phyloP scores from a whole-genome alignment of 2,888 invertebrate genomes.

The Thymelicus acteon region DNA sequence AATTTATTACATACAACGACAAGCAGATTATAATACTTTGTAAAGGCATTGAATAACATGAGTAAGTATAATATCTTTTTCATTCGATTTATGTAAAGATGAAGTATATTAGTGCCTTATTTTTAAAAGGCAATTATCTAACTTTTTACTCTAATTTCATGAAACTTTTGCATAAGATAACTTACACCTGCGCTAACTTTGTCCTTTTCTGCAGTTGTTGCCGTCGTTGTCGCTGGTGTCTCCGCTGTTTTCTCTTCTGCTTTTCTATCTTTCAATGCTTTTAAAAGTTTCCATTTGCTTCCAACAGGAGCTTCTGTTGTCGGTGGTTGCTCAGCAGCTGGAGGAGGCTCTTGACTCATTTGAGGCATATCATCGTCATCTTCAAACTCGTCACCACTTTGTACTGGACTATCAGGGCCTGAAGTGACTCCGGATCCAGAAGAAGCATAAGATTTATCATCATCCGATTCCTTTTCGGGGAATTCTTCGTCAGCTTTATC shows the following conservation, averaged over 20 bases:
- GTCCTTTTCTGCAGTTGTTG: conserved; percentile 85
- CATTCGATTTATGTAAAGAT: conserved; percentile 2
- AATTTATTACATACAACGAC: conserved; percentile 19
- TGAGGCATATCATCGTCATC: conserved; percentile 86
- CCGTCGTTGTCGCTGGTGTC: conserved; percentile 86
- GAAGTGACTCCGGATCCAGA: conserved; percentile 94
- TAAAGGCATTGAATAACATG: conserved; percentile 27
- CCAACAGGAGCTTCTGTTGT: conserved; percentile 86
- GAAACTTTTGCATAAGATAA: conserved; percentile 87
- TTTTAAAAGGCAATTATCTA: conserved; percentile 54
- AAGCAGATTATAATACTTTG: conserved; percentile 29
- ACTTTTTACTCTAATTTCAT: conserved; percentile 87
- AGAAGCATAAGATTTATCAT: conserved; percentile 80
- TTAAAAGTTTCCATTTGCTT: conserved; percentile 96
- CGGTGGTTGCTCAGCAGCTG: conserved; percentile 62
- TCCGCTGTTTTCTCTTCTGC: conserved; percentile 93
- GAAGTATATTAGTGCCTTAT: conserved; percentile 2
- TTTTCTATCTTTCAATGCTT: conserved; percentile 94
- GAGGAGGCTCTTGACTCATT: conserved; percentile 62
- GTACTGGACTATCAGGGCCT: conserved; percentile 93
- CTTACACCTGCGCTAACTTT: conserved; percentile 89
- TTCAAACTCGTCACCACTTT: conserved; percentile 89
- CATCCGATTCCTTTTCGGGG: conserved; percentile 65
- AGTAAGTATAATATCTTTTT: conserved; percentile 4
- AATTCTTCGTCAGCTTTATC: conserved; percentile 67